These are phyloP conservation scores for Popillia japonica DNA, from an alignment of 1,140 invertebrate genomes.

Conservation along the genomic window DNA sequence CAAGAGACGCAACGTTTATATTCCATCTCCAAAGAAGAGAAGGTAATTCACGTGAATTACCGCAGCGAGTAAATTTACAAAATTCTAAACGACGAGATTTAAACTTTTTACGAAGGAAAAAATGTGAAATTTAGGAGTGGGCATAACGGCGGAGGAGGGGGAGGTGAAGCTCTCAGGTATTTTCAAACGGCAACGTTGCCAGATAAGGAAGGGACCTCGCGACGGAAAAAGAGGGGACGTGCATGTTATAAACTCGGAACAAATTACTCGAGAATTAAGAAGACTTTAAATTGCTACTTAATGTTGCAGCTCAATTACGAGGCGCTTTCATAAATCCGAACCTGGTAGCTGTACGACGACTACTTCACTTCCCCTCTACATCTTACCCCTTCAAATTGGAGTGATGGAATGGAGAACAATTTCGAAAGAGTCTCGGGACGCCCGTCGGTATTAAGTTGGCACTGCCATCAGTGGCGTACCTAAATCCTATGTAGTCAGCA, in stretches of 20 bases:
- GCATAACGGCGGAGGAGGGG: too few relatives aligned
- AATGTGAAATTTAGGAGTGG: background rate
- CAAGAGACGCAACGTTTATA: background rate
- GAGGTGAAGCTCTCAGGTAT: background rate
- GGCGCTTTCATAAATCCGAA: conserved; percentile 38
- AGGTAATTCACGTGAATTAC: conserved; percentile 24
- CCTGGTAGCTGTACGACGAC: background rate
- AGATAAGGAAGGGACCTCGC: background rate
- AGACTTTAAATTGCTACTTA: conserved; percentile 39
- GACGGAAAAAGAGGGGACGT: background rate
- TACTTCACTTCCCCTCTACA: background rate
- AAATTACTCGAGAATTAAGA: conserved; percentile 37
- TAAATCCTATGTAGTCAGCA: too few relatives aligned
- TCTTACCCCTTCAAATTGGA: background rate
- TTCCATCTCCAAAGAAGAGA: background rate
- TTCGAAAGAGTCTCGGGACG: background rate
- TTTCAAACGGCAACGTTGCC: background rate
- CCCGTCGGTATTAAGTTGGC: background rate
- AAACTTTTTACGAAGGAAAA: conserved; percentile 18
- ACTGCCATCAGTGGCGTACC: background rate
- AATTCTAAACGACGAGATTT: conserved; percentile 30
- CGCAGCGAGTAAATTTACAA: conserved; percentile 23
- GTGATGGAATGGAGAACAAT: background rate
- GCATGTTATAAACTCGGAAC: conserved; percentile 29
- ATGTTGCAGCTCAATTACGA: conserved; percentile 39